Conservation (phyloP, 2,113 vertebrate species). For the Pycnonotus jocosus region DNA sequence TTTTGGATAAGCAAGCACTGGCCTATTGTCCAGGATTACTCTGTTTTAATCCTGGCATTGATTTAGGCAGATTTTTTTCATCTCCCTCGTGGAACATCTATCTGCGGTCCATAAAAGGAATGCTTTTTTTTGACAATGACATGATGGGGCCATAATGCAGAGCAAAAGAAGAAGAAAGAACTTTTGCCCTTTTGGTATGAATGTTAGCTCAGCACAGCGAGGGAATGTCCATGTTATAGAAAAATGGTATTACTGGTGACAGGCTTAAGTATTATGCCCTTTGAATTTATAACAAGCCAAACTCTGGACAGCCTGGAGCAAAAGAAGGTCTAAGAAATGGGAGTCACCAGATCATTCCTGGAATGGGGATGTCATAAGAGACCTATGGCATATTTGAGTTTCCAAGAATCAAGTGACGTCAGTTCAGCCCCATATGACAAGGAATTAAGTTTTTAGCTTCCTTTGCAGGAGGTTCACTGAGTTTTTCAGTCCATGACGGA, state of each 20-base stretch:
- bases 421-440: neutral
- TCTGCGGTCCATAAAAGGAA: neutral
- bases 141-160: rapidly evolving
- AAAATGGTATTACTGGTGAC: neutral
- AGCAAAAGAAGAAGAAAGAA: neutral
- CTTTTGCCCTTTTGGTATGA: neutral
- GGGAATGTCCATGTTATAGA: neutral
- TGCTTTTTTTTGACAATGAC: neutral
- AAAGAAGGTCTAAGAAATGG: neutral
- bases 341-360: neutral
- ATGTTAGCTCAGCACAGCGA: neutral
- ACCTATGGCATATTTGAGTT: neutral
- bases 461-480: neutral
- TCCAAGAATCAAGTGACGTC: neutral
- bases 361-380: neutral
- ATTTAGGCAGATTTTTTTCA: neutral
- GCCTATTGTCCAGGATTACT: neutral
- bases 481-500: neutral
- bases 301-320: neutral
- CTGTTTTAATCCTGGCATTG: neutral
- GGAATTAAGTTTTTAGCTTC: neutral
- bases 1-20: neutral
- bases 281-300: neutral
- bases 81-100: neutral
- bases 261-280: neutral